phyloP scores from a whole-genome alignment of 2,113 vertebrate genomes.

The Ia io region DNA sequence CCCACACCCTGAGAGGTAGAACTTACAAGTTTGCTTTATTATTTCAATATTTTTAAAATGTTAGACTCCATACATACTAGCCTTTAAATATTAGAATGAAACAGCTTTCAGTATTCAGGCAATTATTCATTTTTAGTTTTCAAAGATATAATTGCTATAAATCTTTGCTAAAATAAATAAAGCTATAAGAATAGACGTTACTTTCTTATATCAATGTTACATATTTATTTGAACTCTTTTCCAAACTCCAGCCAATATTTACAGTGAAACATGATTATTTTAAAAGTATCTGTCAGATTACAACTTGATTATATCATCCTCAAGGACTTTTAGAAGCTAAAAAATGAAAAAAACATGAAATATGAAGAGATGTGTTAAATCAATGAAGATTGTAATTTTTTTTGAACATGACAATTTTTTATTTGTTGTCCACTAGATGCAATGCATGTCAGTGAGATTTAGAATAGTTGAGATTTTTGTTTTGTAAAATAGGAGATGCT shows the following conservation, averaged over 20 bases:
- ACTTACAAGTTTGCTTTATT: not conserved
- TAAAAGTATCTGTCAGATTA: not conserved
- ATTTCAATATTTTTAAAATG: not conserved
- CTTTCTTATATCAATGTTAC: not conserved
- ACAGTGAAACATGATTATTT: not conserved
- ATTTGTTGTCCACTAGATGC: not conserved
- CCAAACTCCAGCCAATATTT: not conserved
- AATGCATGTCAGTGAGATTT: not conserved
- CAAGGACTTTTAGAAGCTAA: not conserved
- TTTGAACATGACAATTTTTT: not conserved
- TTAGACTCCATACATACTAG: not conserved
- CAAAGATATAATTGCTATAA: not conserved
- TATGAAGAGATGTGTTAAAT: not conserved
- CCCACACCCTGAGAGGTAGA: fast-evolving
- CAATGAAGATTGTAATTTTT: not conserved
- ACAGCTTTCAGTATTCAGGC: not conserved
- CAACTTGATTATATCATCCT: not conserved
- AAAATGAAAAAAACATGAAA: not conserved
- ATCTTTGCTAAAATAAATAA: not conserved
- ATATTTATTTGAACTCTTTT: not conserved
- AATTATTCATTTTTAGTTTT: not conserved
- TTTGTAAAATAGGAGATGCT: not conserved
- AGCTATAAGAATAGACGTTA: not conserved
- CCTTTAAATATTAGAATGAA: not conserved
- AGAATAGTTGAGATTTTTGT: not conserved